Evolutionary conservation across 2,113 vertebrate genomes (phyloP).

Genomic region (Oxyruncus cristatus): DNA sequence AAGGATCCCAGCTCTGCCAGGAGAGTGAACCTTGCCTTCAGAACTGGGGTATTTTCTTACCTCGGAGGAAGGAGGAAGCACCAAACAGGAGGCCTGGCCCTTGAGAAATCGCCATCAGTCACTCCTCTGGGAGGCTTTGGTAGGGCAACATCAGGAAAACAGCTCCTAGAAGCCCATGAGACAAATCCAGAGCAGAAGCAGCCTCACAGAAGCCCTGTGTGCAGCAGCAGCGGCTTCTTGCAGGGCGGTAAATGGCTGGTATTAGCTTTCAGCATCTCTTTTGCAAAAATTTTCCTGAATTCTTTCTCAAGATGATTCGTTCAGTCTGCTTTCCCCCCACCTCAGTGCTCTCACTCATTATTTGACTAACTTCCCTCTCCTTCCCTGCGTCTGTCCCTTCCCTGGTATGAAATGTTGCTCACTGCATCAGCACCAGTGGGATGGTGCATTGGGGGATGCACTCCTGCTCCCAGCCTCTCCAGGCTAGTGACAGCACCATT

Average conservation of each 20-base stretch:
- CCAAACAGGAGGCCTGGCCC: background rate
- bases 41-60: background rate
- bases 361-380: background rate
- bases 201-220: no score
- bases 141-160: background rate
- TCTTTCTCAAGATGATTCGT: background rate
- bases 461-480: background rate
- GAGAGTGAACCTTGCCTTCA: background rate
- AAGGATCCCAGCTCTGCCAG: background rate
- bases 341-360: background rate
- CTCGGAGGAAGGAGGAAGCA: background rate
- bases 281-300: background rate
- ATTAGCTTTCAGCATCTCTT: background rate
- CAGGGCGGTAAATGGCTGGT: background rate
- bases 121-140: background rate
- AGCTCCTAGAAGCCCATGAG: background rate
- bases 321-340: background rate
- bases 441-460: background rate
- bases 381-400: background rate
- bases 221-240: background rate
- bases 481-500: background rate
- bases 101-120: background rate
- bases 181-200: background rate
- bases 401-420: background rate
- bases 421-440: background rate